Conservation (phyloP, 2,113 vertebrate genomes). For the Urocitellus parryii region DNA sequence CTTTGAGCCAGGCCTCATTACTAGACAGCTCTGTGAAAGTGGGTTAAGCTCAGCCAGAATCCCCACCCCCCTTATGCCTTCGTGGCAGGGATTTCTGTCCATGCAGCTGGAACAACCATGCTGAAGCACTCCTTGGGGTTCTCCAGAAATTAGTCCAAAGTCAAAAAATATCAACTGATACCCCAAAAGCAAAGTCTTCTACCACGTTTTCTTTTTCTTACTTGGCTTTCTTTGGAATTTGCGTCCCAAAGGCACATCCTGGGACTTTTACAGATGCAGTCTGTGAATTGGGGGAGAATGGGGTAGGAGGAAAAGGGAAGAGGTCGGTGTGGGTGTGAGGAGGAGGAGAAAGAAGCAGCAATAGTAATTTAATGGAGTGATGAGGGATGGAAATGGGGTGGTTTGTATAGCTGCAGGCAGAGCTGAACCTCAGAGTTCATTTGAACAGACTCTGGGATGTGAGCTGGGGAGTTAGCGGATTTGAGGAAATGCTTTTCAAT, state of each 20-base stretch:
- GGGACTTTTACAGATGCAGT: neutral
- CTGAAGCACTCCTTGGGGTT: neutral
- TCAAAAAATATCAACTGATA: neutral
- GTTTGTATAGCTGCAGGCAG: neutral
- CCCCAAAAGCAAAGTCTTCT: neutral
- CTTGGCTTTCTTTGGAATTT: neutral
- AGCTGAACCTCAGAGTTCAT: neutral
- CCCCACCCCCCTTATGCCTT: fast-evolving
- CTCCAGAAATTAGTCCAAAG: neutral
- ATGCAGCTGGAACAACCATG: neutral
- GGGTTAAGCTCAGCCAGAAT: neutral
- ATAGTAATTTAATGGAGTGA: neutral
- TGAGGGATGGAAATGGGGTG: neutral
- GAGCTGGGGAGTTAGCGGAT: neutral
- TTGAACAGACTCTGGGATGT: neutral
- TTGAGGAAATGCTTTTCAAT: neutral
- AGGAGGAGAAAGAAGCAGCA: neutral
- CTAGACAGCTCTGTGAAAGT: neutral
- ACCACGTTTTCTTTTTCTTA: neutral
- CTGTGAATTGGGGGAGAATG: neutral
- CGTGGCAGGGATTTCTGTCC: neutral
- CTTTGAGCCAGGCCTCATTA: neutral
- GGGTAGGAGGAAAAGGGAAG: neutral
- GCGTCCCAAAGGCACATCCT: neutral
- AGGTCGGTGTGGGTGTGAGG: neutral